phyloP scores from a whole-genome alignment of 2,888 invertebrate species.

The Pasiphila rectangulata region DNA sequence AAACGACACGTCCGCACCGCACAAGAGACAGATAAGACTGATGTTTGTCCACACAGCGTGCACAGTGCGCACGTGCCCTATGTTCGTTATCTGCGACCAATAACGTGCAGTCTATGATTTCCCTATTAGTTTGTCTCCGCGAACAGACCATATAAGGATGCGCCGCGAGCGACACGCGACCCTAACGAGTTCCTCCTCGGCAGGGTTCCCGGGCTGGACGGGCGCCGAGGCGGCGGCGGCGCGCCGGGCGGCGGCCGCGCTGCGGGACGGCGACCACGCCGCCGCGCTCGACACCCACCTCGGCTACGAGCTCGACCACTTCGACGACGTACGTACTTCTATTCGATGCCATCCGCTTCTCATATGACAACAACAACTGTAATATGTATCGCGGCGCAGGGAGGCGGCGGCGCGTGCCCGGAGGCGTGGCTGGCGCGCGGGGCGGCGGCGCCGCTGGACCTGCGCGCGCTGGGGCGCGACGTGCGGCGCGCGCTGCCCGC shows the following conservation, averaged over 20 bases:
- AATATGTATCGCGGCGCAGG: constrained; percentile 24
- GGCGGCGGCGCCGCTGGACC: constrained; percentile 33
- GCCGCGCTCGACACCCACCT: constrained; percentile 50
- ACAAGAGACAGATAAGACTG: too few relatives aligned
- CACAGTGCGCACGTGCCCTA: too few relatives aligned
- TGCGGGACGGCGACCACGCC: too few relatives aligned
- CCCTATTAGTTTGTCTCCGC: too few relatives aligned
- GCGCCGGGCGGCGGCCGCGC: constrained; percentile 27
- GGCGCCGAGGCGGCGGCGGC: constrained; percentile 27
- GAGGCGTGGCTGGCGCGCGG: constrained; percentile 28
- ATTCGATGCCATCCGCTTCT: too few relatives aligned
- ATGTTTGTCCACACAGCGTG: too few relatives aligned
- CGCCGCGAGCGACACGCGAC: too few relatives aligned
- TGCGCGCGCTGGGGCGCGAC: constrained; percentile 37
- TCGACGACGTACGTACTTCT: neutral
- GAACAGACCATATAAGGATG: too few relatives aligned
- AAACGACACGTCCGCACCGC: too few relatives aligned
- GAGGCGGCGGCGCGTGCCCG: constrained; percentile 21
- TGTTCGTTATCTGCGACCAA: too few relatives aligned
- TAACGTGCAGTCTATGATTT: too few relatives aligned
- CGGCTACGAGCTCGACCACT: constrained; percentile 39
- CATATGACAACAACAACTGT: too few relatives aligned
- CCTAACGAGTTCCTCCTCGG: constrained; percentile 16
- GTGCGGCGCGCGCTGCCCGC: constrained; percentile 33
- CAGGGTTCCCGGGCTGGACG: constrained; percentile 49